Conservation (phyloP, 2,888 invertebrate genomes). For the Mechanitis mazaeus region DNA sequence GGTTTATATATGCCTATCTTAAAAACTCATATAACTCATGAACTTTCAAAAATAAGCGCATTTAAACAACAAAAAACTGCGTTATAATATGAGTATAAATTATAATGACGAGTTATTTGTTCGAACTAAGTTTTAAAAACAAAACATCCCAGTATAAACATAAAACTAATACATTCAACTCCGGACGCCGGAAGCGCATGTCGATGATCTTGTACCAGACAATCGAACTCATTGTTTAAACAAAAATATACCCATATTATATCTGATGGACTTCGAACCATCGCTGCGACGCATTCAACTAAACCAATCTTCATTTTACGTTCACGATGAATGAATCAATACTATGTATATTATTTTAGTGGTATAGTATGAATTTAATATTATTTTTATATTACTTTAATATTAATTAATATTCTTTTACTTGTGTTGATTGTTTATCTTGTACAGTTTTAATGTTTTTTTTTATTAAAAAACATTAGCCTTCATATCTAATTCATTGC, state of each 20-base stretch:
- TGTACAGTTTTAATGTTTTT: no score
- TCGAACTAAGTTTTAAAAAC: background rate
- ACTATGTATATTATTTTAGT: background rate
- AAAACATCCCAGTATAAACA: constrained; percentile 12
- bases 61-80: no score
- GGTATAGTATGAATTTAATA: background rate
- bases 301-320: constrained; percentile 5
- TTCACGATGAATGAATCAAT: constrained; percentile 7
- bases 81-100: no score
- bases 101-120: no score
- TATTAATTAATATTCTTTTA: no score
- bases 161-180: constrained; percentile 15
- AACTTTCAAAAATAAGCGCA: no score
- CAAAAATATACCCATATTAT: constrained; percentile 6
- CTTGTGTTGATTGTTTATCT: no score
- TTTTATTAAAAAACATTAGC: no score
- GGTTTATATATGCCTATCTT: no score
- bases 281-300: constrained; percentile 20
- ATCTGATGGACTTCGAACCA: constrained; percentile 26
- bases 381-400: no score
- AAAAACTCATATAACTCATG: no score
- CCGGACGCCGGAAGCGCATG: constrained; percentile 24
- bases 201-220: constrained; percentile 26
- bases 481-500: no score
- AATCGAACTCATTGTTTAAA: constrained; percentile 27